Evolutionary conservation across 2,797 vertebrate genomes (phyloP), one percentile per base, ranked within the genome.

Genomic region (Gymnoscopelus braueri): DNA sequence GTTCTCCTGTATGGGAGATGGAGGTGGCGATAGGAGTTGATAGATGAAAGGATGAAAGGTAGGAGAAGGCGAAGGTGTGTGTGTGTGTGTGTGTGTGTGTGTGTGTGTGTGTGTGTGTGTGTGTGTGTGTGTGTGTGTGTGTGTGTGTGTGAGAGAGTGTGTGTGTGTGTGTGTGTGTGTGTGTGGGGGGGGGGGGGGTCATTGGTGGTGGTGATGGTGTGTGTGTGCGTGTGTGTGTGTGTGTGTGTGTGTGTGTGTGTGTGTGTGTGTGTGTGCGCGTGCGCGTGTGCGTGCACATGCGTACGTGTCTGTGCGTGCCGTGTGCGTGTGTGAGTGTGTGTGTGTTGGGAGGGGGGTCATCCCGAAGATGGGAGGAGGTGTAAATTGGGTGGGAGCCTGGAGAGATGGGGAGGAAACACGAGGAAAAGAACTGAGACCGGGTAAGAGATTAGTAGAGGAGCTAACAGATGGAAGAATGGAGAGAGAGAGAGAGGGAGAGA

Each of bases 1-100:
- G 76, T 82, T 79, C 70, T 80, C 80, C 79, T 72, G 66, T 57
- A 52, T 79, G 77, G 65, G 78, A 72, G 80, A 77, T 74, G 64
- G 72, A 81, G 71, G 79, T 44, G 72, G 69, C 84, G 84, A 84
- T 87, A 78, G 62, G 61, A 69, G 64, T 74, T 76, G 56, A 49
- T 74, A 65, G 75, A 85, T 83, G 83, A 76, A 73, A 75, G 67
- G 62, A 70, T 68, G 51, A 53, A 32, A 49, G 58, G 49, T 32
- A 3, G 32, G n/a, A 14, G 47, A 35, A 10, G 35, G 5, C 19
- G 53, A 14, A 13, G 29, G 10, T 62, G 29, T 3, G 9, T 35
- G 35, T 35, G 35, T 35, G 35, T 6, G 3, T 35, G 35, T 6
- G 35, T 35, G 35, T 6, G 35, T 35, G 35, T 6, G 35, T 35